Conservation (phyloP, 1,140 invertebrate genomes). For the Cydia fagiglandana region DNA sequence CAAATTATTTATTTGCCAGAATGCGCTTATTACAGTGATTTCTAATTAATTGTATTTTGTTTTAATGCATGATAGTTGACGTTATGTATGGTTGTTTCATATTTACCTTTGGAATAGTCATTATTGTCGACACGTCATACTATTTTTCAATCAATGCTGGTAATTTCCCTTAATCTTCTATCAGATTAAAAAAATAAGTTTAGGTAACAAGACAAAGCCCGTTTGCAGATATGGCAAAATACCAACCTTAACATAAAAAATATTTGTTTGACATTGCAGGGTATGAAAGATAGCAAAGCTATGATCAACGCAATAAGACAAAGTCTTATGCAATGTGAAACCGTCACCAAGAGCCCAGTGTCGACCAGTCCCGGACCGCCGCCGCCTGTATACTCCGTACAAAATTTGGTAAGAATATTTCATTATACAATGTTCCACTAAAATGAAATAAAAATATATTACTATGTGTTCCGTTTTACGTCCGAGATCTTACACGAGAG, state of each 20-base stretch:
- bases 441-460: neutral
- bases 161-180: no score
- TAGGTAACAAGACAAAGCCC: no score
- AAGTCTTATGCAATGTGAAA: conserved; percentile 91
- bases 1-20: no score
- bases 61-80: conserved; percentile 2
- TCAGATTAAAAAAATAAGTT: no score
- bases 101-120: neutral
- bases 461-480: neutral
- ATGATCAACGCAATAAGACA: conserved; percentile 92
- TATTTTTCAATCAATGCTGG: no score
- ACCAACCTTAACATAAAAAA: neutral
- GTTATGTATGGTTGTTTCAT: neutral
- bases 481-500: no score
- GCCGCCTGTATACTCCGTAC: conserved; percentile 83
- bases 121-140: no score
- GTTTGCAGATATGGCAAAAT: neutral
- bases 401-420: conserved; percentile 79
- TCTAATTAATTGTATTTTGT: neutral
- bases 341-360: conserved; percentile 81
- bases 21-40: no score
- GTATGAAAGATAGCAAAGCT: conserved; percentile 87
- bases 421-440: neutral
- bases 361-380: conserved; percentile 83
- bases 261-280: conserved; percentile 54